Evolutionary conservation across 92 coral and sea anemone species (phyloP), one percentile per base, ranked within the genome.

Genomic region (Bergia sp.): DNA sequence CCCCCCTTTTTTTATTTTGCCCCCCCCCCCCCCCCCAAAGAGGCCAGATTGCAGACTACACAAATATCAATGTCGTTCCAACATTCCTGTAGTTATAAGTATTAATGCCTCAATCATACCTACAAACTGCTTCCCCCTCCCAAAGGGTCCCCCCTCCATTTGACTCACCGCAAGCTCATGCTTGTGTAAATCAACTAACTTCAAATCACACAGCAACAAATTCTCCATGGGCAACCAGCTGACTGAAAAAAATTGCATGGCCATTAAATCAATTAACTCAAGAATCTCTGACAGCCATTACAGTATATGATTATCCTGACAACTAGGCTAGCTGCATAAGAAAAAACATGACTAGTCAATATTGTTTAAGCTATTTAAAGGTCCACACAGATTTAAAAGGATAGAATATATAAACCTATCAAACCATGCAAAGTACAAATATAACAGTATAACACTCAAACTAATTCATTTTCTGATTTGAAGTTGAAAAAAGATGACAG

Each of bases 41-140:
- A n/a, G n/a, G 78, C 78, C 78, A 73, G 78, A 73, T 73, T 29
- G 78, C 78, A 73, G 44, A 36, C 78, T 73, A 66, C 73, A 4
- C 73, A 66, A 66, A 66, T 66, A 66, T 66, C 73, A 66, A 66
- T 66, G 5, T 66, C 20, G 45, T 73, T 73, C 78, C 8, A 73
- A 73, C 78, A 73, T 73, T 73, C 78, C 78, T 73, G 78, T 73
- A 73, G 78, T 73, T 73, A 73, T 73, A 73, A 73, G 78, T 73
- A 73, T 73, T 73, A 73, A 73, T 73, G 78, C 78, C 78, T 73
- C 4, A 73, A 73, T 73, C 78, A 73, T 73, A 73, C 40, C 43
- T 29, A 73, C 4, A 73, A 73, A 73, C 77, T 73, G 77, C 77
- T 73, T 73, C 43, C 78, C 78, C 78, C 78, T 66, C 73, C 73